These are phyloP conservation scores for Phortica magna DNA, from an alignment of 2,888 invertebrate species.

Conservation along the genomic window DNA sequence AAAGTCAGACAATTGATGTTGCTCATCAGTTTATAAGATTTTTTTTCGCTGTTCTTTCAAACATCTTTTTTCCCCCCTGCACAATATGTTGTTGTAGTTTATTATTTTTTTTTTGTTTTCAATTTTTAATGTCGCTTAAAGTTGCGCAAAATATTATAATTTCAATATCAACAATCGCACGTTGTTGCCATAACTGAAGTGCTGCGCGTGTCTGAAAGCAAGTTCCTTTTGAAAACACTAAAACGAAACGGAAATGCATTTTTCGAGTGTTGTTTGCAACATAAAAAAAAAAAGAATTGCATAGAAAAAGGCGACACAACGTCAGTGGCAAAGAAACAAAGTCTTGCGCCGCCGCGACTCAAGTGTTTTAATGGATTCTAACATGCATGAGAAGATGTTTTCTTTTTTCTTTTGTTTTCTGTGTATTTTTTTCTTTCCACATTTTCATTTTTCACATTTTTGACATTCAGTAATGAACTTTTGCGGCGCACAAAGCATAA, in stretches of 20 bases:
- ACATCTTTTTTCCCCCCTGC: neutral
- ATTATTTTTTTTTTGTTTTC: neutral
- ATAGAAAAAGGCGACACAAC: too few species aligned
- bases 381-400: slow-evolving; percentile 46
- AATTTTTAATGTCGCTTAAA: neutral
- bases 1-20: slow-evolving; percentile 24
- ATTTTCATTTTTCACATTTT: slow-evolving; percentile 14
- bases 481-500: slow-evolving; percentile 26
- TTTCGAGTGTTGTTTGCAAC: slow-evolving; percentile 37
- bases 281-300: slow-evolving; percentile 40
- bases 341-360: slow-evolving; percentile 54
- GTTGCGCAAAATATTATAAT: neutral
- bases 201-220: slow-evolving; percentile 32
- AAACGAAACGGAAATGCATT: slow-evolving; percentile 23
- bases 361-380: slow-evolving; percentile 72
- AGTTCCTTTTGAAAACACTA: slow-evolving; percentile 10
- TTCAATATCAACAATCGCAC: slow-evolving; percentile 14
- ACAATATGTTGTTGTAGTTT: neutral
- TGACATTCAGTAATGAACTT: slow-evolving; percentile 53
- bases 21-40: neutral
- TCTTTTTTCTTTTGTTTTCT: slow-evolving; percentile 32
- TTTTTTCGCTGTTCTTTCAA: neutral
- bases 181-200: neutral
- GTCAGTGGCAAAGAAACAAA: slow-evolving; percentile 48
- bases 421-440: neutral